A percentile compares a stretch with the other conserved stretches of the same genome.
These are phyloP conservation scores for Drosophila differens DNA, from an alignment of 2,888 invertebrate genomes.

Conservation along the genomic window DNA sequence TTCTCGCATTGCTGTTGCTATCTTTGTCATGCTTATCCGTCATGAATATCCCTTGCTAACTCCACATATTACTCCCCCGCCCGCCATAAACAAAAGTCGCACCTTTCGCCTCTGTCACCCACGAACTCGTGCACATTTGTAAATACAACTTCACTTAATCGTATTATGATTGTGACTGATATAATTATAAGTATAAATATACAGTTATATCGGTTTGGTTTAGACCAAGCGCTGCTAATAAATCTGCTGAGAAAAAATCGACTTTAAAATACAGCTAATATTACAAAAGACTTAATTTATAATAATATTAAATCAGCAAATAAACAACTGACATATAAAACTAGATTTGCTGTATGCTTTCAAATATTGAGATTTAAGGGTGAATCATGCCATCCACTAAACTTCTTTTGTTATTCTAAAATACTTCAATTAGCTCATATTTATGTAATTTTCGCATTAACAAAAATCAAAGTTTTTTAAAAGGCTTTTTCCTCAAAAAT, in stretches of 20 bases:
- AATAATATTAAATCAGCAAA: background rate
- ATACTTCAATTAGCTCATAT: background rate
- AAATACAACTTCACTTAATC: constrained; percentile 26
- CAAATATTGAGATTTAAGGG: background rate
- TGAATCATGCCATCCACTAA: background rate
- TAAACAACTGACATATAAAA: background rate
- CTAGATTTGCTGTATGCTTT: background rate
- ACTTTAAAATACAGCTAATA: background rate
- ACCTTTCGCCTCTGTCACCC: constrained; percentile 23
- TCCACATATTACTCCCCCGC: background rate
- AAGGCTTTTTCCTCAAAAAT: background rate
- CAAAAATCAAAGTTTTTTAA: background rate
- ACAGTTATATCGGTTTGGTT: background rate
- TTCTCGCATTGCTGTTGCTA: constrained; percentile 42
- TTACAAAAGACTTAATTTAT: background rate
- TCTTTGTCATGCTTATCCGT: constrained; percentile 36
- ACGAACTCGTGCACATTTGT: constrained; percentile 20
- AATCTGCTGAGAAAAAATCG: background rate
- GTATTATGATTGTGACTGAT: background rate
- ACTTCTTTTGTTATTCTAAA: background rate
- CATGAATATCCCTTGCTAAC: constrained; percentile 25
- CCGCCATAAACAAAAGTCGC: constrained; percentile 11
- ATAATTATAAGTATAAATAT: no score
- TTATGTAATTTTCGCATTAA: background rate
- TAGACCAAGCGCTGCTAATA: background rate